Evolutionary conservation across 2,888 invertebrate genomes (phyloP), one percentile per base, ranked within the genome.

Genomic region (Parelbella ahira): DNA sequence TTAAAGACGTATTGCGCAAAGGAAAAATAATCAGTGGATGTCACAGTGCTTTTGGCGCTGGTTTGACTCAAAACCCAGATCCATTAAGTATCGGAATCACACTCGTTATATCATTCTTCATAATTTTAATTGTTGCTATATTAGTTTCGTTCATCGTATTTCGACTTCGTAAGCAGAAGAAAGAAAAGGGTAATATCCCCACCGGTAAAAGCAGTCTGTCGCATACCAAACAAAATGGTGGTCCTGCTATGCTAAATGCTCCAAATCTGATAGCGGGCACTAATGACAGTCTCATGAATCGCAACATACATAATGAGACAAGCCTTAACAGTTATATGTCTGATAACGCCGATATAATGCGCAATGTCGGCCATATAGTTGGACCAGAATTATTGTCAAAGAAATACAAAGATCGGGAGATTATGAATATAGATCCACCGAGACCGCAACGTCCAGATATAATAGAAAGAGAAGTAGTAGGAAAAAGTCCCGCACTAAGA

Each of bases 41-140:
- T 66, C 90, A 90, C 46, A 93, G 92, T 34, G 90, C 92, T 2
- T 90, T 93, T 44, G 94, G 94, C 11, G 90, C 93, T 20, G 94
- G 94, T 12, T 90, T 93, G 1, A 91, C 93, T 0, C 92, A 94
- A 52, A 92, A 93, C 2, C 93, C 96, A 1, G 95, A 96, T 80
- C 97, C 97, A 0, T 84, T 98, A 4, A 96, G 95, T 61, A 96
- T 97, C 48, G 98, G 97, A 37, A 94, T 98, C 44, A 97, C 97
- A 0, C 87, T 98, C 18, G 97, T 98, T 9, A 96, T 97, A 49
- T 95, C 96, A 11, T 97, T 98, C 88, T 97, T 98, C 66, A 93
- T 96, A 3, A 94, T 97, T 45, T 83, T 97, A 6, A 89, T 97
- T 34, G 93, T 97, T 5, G 96, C 96, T 6, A 96, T 97, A 58